Percentiles rank a stretch among this genome's conserved stretches.
These are phyloP conservation scores for Drosophila nebulosa DNA, from an alignment of 1,140 invertebrate genomes.

Conservation along the genomic window DNA sequence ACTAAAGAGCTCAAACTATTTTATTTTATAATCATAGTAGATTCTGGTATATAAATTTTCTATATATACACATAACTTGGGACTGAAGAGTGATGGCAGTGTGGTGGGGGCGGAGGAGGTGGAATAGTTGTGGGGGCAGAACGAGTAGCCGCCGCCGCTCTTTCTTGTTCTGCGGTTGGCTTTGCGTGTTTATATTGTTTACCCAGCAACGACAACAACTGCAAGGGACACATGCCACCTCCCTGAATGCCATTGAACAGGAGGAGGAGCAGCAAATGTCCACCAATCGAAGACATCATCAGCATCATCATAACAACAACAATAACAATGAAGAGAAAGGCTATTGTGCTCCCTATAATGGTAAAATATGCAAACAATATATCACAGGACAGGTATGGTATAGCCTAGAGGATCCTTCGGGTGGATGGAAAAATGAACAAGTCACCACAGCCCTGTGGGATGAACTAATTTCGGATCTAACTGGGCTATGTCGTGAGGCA, in stretches of 20 bases:
- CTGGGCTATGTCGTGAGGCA: constrained; percentile 90
- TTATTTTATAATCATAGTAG: not conserved
- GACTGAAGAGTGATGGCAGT: not conserved
- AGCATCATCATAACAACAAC: constrained; percentile 52
- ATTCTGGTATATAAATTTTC: not conserved
- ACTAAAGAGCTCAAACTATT: too few species aligned
- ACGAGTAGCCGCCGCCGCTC: not conserved
- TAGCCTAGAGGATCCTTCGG: constrained; percentile 85
- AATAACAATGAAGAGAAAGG: constrained; percentile 81
- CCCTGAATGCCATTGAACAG: constrained; percentile 61
- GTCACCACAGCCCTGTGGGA: constrained; percentile 91
- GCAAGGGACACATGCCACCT: constrained; percentile 38
- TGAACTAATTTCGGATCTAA: constrained; percentile 89
- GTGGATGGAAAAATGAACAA: constrained; percentile 91
- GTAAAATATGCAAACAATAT: constrained; percentile 92
- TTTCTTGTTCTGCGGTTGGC: constrained; percentile 24
- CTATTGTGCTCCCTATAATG: constrained; percentile 93
- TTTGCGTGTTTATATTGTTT: constrained; percentile 65
- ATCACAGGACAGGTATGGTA: constrained; percentile 91
- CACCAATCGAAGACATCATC: constrained; percentile 59
- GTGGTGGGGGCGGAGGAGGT: not conserved
- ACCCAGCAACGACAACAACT: constrained; percentile 23
- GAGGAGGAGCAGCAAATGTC: not conserved
- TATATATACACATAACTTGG: not conserved
- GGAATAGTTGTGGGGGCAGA: not conserved